phyloP scores from a whole-genome alignment of 2,113 vertebrate genomes.

The Charina bottae region DNA sequence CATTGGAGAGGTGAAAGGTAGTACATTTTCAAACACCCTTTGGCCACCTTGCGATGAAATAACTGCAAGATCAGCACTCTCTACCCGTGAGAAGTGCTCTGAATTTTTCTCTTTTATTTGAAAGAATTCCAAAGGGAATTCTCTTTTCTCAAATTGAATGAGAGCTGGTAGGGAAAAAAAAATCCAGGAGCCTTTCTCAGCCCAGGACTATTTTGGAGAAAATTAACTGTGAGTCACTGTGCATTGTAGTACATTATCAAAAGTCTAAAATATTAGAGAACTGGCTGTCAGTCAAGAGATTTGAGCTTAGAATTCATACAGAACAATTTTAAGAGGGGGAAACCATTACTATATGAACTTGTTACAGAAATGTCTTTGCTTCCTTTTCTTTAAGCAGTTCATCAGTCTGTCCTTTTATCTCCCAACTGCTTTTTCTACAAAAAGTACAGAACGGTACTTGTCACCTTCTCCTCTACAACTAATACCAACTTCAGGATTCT shows the following conservation, averaged over 20 bases:
- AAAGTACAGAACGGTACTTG: background rate
- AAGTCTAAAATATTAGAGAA: background rate
- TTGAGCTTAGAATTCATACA: background rate
- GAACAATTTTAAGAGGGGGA: background rate
- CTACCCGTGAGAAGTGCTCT: background rate
- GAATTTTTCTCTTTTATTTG: background rate
- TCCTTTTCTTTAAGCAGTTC: background rate
- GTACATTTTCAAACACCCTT: background rate
- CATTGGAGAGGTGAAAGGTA: background rate
- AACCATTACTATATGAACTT: background rate
- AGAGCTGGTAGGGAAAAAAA: fast-evolving
- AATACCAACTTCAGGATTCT: background rate
- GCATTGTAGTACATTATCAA: background rate
- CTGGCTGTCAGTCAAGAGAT: background rate
- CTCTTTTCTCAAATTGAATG: background rate
- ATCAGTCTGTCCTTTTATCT: background rate
- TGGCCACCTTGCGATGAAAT: background rate
- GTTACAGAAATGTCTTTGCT: background rate
- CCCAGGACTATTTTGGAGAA: background rate
- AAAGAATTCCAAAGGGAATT: background rate
- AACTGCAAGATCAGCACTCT: background rate
- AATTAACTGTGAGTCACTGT: background rate
- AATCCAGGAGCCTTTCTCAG: background rate
- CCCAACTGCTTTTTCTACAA: background rate
- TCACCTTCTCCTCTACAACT: background rate